Evolutionary conservation across 35 echinoderm and acorn worm species (phyloP).

Genomic region (Strongylocentrotus purpuratus): DNA sequence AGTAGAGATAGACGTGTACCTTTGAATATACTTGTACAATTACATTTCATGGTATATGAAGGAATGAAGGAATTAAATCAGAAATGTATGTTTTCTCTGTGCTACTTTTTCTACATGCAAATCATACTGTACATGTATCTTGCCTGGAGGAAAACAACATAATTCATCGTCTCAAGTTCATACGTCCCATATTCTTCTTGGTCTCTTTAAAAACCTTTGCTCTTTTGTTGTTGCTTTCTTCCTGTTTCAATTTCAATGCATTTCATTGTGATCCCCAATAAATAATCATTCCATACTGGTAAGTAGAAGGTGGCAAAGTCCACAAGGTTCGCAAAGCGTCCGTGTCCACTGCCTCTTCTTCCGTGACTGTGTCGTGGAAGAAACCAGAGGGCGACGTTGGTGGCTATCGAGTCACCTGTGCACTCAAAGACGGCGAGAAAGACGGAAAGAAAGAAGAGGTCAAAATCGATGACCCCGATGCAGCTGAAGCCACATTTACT

Average conservation of each 20-base stretch:
- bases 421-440: constrained; percentile 35
- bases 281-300: neutral
- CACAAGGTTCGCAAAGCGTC: constrained; percentile 60
- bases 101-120: neutral
- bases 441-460: constrained; percentile 53
- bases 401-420: constrained; percentile 62
- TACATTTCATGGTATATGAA: no score
- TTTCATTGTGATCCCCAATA: neutral
- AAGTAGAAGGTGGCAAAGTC: constrained; percentile 51
- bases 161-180: no score
- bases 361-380: constrained; percentile 58
- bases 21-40: neutral
- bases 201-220: neutral
- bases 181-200: neutral
- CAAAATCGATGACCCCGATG: constrained; percentile 56
- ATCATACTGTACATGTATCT: neutral
- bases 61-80: neutral
- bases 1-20: neutral
- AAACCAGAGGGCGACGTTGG: constrained; percentile 57
- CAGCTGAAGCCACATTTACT: constrained; percentile 51
- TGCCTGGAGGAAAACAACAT: no score
- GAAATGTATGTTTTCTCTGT: neutral
- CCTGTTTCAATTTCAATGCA: neutral
- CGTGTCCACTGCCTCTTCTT: neutral
- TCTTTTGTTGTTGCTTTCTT: neutral